Conservation (phyloP, 2,797 vertebrate species). For the Salmo trutta region DNA sequence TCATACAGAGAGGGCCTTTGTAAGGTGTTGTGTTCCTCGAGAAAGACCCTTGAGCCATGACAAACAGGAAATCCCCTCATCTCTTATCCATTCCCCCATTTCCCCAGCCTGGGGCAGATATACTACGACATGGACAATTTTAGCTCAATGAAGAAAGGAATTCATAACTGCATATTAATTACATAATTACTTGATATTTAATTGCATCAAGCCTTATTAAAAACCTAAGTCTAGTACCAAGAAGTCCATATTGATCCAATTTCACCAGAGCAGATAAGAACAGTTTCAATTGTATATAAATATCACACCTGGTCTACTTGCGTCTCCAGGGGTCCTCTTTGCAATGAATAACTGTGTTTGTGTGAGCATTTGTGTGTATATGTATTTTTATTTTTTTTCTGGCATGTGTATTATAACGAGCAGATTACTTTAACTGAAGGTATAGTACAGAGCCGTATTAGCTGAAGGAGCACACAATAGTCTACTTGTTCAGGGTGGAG, state of each 20-base stretch:
- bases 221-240: not conserved
- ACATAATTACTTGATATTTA: not conserved
- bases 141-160: not conserved
- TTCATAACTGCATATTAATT: not conserved
- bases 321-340: not conserved
- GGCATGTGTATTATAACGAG: not conserved
- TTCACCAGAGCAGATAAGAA: not conserved
- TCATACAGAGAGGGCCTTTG: constrained; percentile 60
- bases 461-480: not conserved
- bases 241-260: not conserved
- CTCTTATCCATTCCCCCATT: constrained; percentile 33
- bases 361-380: not conserved
- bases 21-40: constrained; percentile 39
- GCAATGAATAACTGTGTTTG: not conserved
- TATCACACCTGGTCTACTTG: not conserved
- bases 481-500: constrained; percentile 31
- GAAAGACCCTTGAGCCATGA: constrained; percentile 69
- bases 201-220: not conserved
- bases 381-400: not conserved
- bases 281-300: not conserved
- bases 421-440: not conserved
- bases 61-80: constrained; percentile 66
- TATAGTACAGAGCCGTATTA: not conserved
- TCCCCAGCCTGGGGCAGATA: constrained; percentile 23
- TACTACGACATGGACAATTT: not conserved